Evolutionary conservation across 2,113 vertebrate genomes (phyloP).

Genomic region (Glaucomys volans): DNA sequence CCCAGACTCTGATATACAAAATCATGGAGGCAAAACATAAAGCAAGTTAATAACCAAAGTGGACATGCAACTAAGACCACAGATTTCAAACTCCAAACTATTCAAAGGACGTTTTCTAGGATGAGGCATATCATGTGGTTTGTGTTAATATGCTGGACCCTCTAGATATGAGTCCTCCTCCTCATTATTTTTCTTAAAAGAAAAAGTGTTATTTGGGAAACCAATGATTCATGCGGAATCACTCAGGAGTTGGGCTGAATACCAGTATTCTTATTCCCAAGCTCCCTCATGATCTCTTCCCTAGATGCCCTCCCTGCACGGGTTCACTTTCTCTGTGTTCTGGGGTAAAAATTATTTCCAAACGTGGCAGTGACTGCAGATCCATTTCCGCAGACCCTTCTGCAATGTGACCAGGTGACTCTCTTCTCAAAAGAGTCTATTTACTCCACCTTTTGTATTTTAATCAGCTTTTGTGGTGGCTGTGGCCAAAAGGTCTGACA

Average conservation of each 20-base stretch:
- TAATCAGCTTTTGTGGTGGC: too few relatives aligned
- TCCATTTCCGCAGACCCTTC: background rate
- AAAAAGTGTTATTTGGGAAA: background rate
- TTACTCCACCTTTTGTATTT: background rate
- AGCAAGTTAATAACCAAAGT: too few relatives aligned
- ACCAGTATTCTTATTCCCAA: fast-evolving
- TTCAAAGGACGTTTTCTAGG: background rate
- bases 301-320: fast-evolving
- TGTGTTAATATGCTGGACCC: background rate
- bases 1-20: background rate
- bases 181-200: background rate
- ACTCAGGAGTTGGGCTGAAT: background rate
- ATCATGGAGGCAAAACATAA: background rate
- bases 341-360: too few relatives aligned
- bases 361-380: background rate
- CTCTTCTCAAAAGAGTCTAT: background rate
- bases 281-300: background rate
- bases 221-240: background rate
- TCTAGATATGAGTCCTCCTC: background rate
- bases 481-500: too few relatives aligned
- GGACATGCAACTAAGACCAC: background rate
- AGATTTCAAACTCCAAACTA: background rate
- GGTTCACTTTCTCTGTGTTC: background rate
- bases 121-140: background rate
- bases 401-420: too few relatives aligned